Base-by-base conservation (phyloP, 2,113 vertebrate genomes). In the Theropithecus gelada region DNA sequence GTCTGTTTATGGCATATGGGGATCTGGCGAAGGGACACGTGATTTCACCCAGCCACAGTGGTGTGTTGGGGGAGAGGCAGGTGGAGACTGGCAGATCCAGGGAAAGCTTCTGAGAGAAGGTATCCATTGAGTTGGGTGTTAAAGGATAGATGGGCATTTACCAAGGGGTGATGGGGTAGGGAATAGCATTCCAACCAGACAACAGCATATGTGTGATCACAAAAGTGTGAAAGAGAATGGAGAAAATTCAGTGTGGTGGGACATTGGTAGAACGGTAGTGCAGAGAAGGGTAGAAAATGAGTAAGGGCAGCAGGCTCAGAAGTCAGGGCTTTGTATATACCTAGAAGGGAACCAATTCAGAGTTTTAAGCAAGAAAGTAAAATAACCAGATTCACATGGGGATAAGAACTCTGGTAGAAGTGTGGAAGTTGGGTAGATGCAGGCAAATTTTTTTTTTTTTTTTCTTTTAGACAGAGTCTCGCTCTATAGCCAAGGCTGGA, bases 331-430 rank as follows among this genome's bases (percentile, higher is more conserved):
- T 76, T 78, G 32, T n/a, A 20, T 40, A 55, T 16, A 64, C 25
- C 16, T n/a, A 17, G 66, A 87, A 93, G 55, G 40, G 25, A 94
- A 78, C 50, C 23, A 84, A 23, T 48, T 82, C 73, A 52, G 38
- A 52, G 35, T 88, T 92, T 93, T 72, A 93, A 96, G 32, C 35
- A 91, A 45, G 82, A 87, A 86, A 88, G 8, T 86, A 86, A 93
- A 86, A 97, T 84, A 72, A 88, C 93, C 57, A 50, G 22, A 64
- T 76, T 91, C 64, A 35, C n/a, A 50, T 30, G 16, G 25, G 81
- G 50, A 52, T 32, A 93, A 87, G 76, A 85, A 82, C 30, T 50
- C 59, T 48, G 75, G 45, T 59, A 43, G 45, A 38, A n/a, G 1
- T 55, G 55, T 64, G 38, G 45, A 83, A 89, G n/a, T 79, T 38